Conservation (phyloP, 2,888 invertebrate species). For the Pseudococcus viburni region DNA sequence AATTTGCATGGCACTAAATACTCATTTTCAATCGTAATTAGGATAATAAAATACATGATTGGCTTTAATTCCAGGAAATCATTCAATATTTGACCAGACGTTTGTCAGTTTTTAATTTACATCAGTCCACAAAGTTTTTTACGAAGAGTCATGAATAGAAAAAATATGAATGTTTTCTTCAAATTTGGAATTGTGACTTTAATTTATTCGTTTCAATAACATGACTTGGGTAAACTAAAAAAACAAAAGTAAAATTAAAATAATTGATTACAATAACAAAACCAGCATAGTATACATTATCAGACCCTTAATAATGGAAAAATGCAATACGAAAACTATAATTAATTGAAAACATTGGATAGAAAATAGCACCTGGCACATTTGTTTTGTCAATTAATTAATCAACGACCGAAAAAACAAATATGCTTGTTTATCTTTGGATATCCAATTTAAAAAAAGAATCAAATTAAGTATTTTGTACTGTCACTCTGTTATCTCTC, state of each 20-base stretch:
- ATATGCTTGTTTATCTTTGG: neutral
- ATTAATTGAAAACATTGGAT: too few relatives aligned
- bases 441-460: neutral
- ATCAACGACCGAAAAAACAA: neutral
- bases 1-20: neutral
- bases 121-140: neutral
- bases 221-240: neutral
- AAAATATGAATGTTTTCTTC: neutral
- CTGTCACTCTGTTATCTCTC: conserved; percentile 72
- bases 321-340: too few relatives aligned
- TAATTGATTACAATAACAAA: too few relatives aligned
- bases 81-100: neutral
- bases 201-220: neutral
- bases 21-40: too few relatives aligned
- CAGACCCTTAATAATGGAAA: too few relatives aligned
- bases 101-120: neutral
- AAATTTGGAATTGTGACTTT: neutral
- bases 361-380: too few relatives aligned
- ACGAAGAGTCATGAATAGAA: neutral
- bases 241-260: neutral
- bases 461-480: conserved; percentile 67
- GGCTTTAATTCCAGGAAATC: neutral
- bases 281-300: too few relatives aligned
- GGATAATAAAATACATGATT: neutral
- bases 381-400: too few relatives aligned